A percentile compares a stretch with the other conserved stretches of the same genome.
phyloP scores from a whole-genome alignment of 2,888 invertebrate genomes.

The Cryptus armator region DNA sequence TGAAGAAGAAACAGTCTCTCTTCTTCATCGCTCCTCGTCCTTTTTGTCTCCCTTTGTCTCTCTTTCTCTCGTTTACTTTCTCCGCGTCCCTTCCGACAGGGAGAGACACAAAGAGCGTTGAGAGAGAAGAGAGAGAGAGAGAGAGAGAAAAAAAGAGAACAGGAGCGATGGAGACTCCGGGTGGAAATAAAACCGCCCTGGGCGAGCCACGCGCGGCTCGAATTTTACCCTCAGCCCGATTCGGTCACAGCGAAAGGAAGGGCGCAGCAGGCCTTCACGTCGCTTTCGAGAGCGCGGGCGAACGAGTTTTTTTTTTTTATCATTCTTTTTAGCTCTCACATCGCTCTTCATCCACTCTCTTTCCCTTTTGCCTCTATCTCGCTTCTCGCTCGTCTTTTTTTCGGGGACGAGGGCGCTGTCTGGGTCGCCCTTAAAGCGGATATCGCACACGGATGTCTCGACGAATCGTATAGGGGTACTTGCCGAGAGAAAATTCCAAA shows the following conservation, averaged over 20 bases:
- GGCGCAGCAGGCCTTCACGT: slow-evolving; percentile 60
- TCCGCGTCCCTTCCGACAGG: slow-evolving; percentile 28
- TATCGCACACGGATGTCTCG: slow-evolving; percentile 71
- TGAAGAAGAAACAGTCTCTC: slow-evolving; percentile 59
- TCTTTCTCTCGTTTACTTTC: slow-evolving; percentile 61
- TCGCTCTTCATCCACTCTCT: slow-evolving; percentile 45
- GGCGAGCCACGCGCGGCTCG: slow-evolving; percentile 68
- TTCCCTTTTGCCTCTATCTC: slow-evolving; percentile 40
- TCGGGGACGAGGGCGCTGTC: slow-evolving; percentile 71
- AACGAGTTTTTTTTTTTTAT: slow-evolving; percentile 59
- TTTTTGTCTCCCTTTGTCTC: slow-evolving; percentile 11
- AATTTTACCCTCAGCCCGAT: slow-evolving; percentile 67
- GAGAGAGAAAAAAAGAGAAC: slow-evolving; percentile 23
- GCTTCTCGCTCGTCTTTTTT: slow-evolving; percentile 45
- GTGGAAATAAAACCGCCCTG: slow-evolving; percentile 71
- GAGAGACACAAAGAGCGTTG: slow-evolving; percentile 8
- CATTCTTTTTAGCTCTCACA: slow-evolving; percentile 11
- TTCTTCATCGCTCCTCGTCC: slow-evolving; percentile 1
- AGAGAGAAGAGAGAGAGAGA: slow-evolving; percentile 25
- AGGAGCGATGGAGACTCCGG: slow-evolving; percentile 51
- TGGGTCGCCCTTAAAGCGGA: slow-evolving; percentile 78
- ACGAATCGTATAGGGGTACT: slow-evolving; percentile 14
- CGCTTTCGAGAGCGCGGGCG: slow-evolving; percentile 69
- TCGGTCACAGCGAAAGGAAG: slow-evolving; percentile 54
- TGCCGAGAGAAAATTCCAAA: slow-evolving; percentile 24